Evolutionary conservation across 2,797 vertebrate species (phyloP), one percentile per base, ranked within the genome.

Genomic region (Spea hammondii): DNA sequence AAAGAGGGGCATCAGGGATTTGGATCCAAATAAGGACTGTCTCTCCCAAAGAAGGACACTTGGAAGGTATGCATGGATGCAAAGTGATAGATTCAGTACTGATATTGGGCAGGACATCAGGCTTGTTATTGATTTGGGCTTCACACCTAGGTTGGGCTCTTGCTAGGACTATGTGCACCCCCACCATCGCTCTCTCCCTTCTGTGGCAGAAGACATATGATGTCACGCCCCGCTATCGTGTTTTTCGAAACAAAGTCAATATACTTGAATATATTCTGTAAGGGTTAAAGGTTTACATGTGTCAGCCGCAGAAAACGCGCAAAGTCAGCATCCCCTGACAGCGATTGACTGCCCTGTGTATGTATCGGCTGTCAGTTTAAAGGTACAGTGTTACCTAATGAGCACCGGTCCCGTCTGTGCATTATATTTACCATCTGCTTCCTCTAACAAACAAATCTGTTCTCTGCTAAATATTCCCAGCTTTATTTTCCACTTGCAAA

Each of bases 251-350:
- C 44, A 14, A 53, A 57, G 65, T 79, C 72, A 62, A 75, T 79
- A 79, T 50, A 64, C 70, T 47, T 4, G 72, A 79, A 32, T 32
- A 32, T 59, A 65, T 75, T 66, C 72, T 8, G 72, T 11, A 49
- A 1, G 72, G 79, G 67, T 80, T 75, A 80, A 80, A 75, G 73
- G 68, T 68, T 74, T 65, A 65, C 66, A 72, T 55, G 49, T 59
- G 57, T 65, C 73, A 57, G n/a, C 14, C 50, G 51, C 32, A 47
- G 14, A 48, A 76, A 75, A 70, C 65, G 67, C 75, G 79, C 73
- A 14, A 47, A 75, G 57, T 64, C 57, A 62, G 79, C 79, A 80
- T 44, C 14, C 76, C 72, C 65, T 45, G 53, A 47, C n/a, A 45
- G 46, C 46, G 54, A 54, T 48, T 67, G 45, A 67, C 47, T 47